Base-by-base conservation (phyloP, 2,888 invertebrate species). In the Aphidius colemani region DNA sequence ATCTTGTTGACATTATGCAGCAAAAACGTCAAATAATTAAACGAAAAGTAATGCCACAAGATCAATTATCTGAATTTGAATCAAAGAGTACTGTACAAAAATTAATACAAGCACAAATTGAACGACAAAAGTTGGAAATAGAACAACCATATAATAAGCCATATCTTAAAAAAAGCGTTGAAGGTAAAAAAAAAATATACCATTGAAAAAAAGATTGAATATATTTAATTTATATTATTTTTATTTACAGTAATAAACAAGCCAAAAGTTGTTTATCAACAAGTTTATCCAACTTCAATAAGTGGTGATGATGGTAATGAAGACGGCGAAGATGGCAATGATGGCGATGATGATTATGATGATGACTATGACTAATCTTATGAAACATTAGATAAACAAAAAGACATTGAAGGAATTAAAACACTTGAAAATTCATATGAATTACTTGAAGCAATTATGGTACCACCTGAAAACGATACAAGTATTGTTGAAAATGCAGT, bases 401-500 rank as follows among this genome's bases (percentile, higher is more conserved):
- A 74, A 74, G 75, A 80, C 53, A 61, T 75, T 44, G 69, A 74
- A 13, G 74, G 76, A 49, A 72, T 74, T 41, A 53, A 64, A 40
- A 74, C 70, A 45, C 66, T 78, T 7, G 80, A 80, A 41, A 85
- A 85, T 67, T 85, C 85, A 18, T 84, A 91, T 68, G 88, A 89
- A 78, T 85, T 95, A 82, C 85, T 95, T 66, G 91, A 94, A 79
- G 88, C 89, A 71, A 90, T 93, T 53, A 90, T 95, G 89, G 87
- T 95, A 78, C 91, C 93, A 59, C 86, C 89, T 30, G 94, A 94
- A 79, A 89, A 90, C 71, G 85, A 82, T 48, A 88, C 84, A 82
- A 91, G 84, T 66, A 86, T 91, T 67, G 88, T 94, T 64, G 90
- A 90, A 70, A 90, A 88, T 66, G 94, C 94, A 44, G 87, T 96